Base-by-base conservation (phyloP, 2,888 invertebrate species). In the Strigamia maritima region DNA sequence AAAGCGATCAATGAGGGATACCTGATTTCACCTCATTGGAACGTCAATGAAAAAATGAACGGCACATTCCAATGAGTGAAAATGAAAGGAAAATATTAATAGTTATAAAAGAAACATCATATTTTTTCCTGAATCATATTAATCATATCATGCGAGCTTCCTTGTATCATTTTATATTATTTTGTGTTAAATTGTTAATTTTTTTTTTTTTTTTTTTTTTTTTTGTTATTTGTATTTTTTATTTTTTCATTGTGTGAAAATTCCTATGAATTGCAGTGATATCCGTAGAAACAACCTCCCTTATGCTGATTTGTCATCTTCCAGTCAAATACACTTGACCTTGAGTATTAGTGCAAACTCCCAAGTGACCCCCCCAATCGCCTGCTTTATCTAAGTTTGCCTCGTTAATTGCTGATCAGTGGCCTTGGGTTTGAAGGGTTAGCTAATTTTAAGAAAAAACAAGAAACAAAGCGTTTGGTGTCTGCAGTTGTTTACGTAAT, bases 11-110 rank as follows among this genome's bases (percentile, higher is more conserved):
- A 70, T 70, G 26, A 70, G 70, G 28, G n/a, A 70, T 70, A 70
- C 70, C 70, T 70, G 70, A 70, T 70, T 70, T 70, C 70, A 70
- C 70, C 28, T 70, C 70, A 70, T 70, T 70, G 70, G 70, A 26
- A 70, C 70, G 70, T 28, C 70, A 70, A 70, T 70, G 26, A 70
- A 28, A 70, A 28, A 70, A 12, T n/a, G 24, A 70, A 70, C 28
- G 70, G 70, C 14, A 19, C 24, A 70, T 70, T 70, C 70, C 70
- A 28, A 28, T n/a, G 54, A 19, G 70, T 70, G 70, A 70, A 28
- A 70, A 70, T 70, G 70, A 70, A 26, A 26, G 70, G n/a, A n/a
- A 28, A 70, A 26, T 26, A 70, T 24, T 70, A 19, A 19, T 8
- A 8, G 1, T 19, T 8, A 54, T n/a, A 54, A 19, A 54, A 54